phyloP scores from a whole-genome alignment of 2,888 invertebrate genomes.

The Lycaena phlaeas region DNA sequence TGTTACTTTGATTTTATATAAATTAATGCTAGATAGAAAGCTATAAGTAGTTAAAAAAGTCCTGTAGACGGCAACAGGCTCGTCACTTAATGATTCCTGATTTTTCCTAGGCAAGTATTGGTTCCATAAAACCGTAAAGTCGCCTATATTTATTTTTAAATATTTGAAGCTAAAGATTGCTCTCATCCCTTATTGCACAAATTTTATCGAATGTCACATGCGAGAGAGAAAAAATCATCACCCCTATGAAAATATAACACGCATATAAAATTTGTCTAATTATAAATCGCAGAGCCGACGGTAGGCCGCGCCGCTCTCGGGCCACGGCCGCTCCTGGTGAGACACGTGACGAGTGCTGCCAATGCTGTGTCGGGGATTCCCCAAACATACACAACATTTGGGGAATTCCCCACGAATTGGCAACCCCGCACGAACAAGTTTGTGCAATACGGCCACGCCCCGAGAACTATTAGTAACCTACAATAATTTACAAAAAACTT shows the following conservation, averaged over 20 bases:
- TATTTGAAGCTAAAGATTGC: background rate
- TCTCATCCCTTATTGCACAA: conserved; percentile 1
- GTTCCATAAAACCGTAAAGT: too few species aligned
- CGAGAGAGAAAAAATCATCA: background rate
- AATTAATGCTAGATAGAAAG: too few species aligned
- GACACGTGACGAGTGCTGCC: conserved; percentile 25
- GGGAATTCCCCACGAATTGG: too few species aligned
- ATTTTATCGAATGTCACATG: background rate
- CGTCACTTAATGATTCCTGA: too few species aligned
- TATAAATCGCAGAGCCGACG: background rate
- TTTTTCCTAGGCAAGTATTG: too few species aligned
- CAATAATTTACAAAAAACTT: conserved; percentile 41
- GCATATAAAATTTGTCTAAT: conserved; percentile 1
- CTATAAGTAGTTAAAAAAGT: too few species aligned
- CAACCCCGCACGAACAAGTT: too few species aligned
- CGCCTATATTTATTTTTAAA: conserved; percentile 1
- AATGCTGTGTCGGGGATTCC: too few species aligned
- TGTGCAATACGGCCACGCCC: too few species aligned
- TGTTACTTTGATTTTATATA: too few species aligned
- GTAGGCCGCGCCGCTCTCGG: background rate
- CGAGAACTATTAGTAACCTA: conserved; percentile 38
- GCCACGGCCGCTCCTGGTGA: conserved; percentile 8
- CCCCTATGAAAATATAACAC: conserved; percentile 4
- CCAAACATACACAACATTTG: too few species aligned
- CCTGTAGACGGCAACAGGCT: too few species aligned